Conservation (phyloP, 2,888 invertebrate genomes). For the Ormia ochracea region DNA sequence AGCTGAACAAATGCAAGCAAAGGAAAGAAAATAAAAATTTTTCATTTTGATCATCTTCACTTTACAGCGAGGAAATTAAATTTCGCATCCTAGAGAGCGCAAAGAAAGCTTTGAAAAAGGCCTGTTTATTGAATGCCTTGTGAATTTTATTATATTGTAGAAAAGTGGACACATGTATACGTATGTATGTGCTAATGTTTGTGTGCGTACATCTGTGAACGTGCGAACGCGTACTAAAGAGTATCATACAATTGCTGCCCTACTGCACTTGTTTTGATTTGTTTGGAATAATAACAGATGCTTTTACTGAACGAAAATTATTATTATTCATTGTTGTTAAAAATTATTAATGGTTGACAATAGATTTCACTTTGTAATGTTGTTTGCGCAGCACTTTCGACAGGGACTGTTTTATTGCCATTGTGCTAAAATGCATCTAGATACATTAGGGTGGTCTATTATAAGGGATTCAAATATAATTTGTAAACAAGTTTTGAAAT, state of each 20-base stretch:
- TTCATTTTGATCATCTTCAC: too few relatives aligned
- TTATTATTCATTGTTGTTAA: conserved; percentile 73
- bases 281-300: conserved; percentile 76
- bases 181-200: conserved; percentile 37
- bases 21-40: too few relatives aligned
- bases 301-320: conserved; percentile 67
- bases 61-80: too few relatives aligned
- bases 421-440: not conserved
- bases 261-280: conserved; percentile 75
- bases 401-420: not conserved
- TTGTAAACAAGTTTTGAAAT: too few relatives aligned
- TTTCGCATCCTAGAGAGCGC: too few relatives aligned
- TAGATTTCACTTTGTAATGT: conserved; percentile 63
- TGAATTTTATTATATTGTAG: too few relatives aligned
- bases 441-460: too few relatives aligned
- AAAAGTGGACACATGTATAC: not conserved
- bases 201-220: not conserved
- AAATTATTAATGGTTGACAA: conserved; percentile 75
- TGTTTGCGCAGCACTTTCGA: conserved; percentile 69
- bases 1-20: too few relatives aligned
- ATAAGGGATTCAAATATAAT: too few relatives aligned
- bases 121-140: too few relatives aligned
- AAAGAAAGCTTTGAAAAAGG: too few relatives aligned
- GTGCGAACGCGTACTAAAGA: not conserved
- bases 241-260: conserved; percentile 60